A percentile compares a stretch with the other conserved stretches of the same genome.
Evolutionary conservation across 2,113 vertebrate genomes (phyloP).

Genomic region (Sinocyclocheilus maitianheensis): DNA sequence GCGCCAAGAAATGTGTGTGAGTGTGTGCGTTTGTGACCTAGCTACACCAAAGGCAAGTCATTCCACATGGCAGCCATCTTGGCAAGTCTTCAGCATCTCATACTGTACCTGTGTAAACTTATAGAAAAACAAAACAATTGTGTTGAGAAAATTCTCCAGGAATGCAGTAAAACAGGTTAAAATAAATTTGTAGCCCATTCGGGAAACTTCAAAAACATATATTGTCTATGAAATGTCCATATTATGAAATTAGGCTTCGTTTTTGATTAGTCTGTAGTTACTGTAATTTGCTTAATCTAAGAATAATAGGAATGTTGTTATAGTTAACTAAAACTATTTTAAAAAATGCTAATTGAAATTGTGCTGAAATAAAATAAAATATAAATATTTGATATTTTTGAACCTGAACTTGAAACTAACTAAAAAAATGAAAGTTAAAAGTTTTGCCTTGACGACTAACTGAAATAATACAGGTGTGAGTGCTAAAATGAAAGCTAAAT

Average conservation of each 20-base stretch:
- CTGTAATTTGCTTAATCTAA: background rate
- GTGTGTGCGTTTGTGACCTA: background rate
- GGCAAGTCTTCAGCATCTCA: background rate
- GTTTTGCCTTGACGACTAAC: no score
- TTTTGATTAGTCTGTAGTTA: background rate
- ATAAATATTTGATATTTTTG: no score
- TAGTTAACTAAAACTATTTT: background rate
- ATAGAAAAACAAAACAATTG: background rate
- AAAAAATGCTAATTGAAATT: background rate
- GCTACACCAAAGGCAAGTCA: conserved; percentile 10
- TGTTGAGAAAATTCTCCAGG: background rate
- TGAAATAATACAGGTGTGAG: no score
- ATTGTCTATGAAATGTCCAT: no score
- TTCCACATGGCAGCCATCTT: background rate
- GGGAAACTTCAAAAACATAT: background rate
- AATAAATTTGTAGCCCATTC: background rate
- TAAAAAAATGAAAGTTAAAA: no score
- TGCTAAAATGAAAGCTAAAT: no score
- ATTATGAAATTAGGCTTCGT: no score
- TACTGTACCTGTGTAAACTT: background rate
- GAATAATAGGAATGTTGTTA: background rate
- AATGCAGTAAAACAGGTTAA: background rate
- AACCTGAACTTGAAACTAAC: no score
- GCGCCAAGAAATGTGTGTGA: conserved; percentile 41
- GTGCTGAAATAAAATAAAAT: no score